Conservation (phyloP, 2,888 invertebrate species). For the Hydrotaea diabolus region DNA sequence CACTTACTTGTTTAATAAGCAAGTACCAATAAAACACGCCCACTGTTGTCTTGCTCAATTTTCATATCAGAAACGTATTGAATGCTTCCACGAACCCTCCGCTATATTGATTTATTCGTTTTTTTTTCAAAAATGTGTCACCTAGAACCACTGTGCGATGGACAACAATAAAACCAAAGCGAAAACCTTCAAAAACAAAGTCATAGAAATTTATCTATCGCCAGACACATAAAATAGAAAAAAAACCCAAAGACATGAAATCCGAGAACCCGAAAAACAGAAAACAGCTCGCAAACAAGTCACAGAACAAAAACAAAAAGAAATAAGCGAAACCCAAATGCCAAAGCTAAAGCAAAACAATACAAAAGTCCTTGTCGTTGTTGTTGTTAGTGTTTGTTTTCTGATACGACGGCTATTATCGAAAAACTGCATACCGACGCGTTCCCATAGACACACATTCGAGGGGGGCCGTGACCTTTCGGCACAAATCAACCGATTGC, state of each 20-base stretch:
- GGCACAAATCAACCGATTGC: background rate
- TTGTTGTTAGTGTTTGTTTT: background rate
- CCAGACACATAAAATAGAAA: background rate
- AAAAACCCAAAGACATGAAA: background rate
- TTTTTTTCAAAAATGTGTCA: too few species aligned
- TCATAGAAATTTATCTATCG: background rate
- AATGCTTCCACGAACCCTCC: too few species aligned
- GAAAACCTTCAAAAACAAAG: background rate
- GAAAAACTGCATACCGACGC: conserved; percentile 41
- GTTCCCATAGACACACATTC: conserved; percentile 33
- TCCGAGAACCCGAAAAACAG: background rate
- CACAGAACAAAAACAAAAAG: background rate
- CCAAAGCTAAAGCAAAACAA: background rate
- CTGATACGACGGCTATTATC: background rate
- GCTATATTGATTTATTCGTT: too few species aligned
- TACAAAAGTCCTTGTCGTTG: background rate
- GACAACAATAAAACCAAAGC: background rate
- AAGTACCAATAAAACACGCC: too few species aligned
- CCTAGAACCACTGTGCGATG: too few species aligned
- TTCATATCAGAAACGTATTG: too few species aligned
- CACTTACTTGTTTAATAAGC: too few species aligned
- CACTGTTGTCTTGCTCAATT: too few species aligned
- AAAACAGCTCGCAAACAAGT: background rate
- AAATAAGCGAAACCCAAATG: background rate
- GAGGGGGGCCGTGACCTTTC: conserved; percentile 55